Evolutionary conservation across 2,888 invertebrate genomes (phyloP), one percentile per base, ranked within the genome.

Genomic region (Melinaea marsaeus): DNA sequence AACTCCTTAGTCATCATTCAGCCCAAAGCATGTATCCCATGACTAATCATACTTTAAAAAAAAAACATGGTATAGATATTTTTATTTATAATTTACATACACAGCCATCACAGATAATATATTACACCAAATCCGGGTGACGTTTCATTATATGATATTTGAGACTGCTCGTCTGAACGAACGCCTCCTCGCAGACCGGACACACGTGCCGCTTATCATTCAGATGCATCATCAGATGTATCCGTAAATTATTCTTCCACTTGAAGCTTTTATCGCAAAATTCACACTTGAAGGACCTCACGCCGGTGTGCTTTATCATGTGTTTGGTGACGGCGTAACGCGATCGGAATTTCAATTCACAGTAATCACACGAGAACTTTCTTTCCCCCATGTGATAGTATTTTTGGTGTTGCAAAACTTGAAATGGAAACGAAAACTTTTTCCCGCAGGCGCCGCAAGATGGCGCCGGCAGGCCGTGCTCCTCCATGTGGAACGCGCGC

Each of bases 401-500:
- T 69, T 76, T 80, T 60, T 82, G 83, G 33, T 81, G 81, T 1
- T 70, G 66, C 46, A 80, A 57, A 5, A 81, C 76, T 62, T 72
- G 73, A 63, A 71, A 70, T 0, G 78, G 79, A 60, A 69, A 81
- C 0, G 76, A 69, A 65, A 83, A 83, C 58, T 81, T 83, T 62
- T 79, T 80, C 5, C 80, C 81, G 67, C 83, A 83, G 0, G 78
- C 79, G 0, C 73, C 73, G 60, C 83, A 82, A 0, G 69, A 70
- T 1, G 83, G 83, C 0, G 76, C 72, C 0, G 77, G 77, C 3
- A 80, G 66, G 0, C 79, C 80, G 59, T 83, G 83, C 2, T 73
- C 70, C 58, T 83, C 83, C 42, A 81, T 57, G 37, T 83, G 83
- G 1, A 67, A 75, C 0, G 81, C 76, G 9, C 79, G 71, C 3